Evolutionary conservation across 2,888 invertebrate genomes (phyloP).

Genomic region (Drosophila dives): DNA sequence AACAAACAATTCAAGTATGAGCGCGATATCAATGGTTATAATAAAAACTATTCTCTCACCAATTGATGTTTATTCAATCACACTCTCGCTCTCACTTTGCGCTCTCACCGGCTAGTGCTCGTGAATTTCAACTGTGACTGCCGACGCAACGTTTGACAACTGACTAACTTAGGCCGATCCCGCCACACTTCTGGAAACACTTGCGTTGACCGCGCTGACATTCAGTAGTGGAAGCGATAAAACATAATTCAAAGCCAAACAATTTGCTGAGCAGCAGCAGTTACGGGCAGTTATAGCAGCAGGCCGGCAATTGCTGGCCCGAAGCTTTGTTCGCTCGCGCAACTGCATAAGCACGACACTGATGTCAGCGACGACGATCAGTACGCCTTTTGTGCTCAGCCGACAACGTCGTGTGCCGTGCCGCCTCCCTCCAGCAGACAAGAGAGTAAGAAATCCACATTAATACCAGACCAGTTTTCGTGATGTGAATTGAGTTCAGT

Average conservation of each 20-base stretch:
- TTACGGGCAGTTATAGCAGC: conserved; percentile 21
- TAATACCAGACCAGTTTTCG: conserved; percentile 67
- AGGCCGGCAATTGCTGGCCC: conserved; percentile 37
- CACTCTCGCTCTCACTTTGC: conserved; percentile 9
- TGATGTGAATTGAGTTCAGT: conserved; percentile 24
- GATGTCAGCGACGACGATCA: conserved; percentile 54
- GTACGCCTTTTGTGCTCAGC: conserved; percentile 71
- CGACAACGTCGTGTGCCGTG: conserved; percentile 46
- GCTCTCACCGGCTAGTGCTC: conserved; percentile 3
- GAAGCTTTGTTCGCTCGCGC: conserved; percentile 41
- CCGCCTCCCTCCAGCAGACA: conserved; percentile 53
- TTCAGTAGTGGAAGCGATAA: conserved; percentile 48
- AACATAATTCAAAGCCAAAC: conserved; percentile 44
- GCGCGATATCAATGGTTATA: conserved; percentile 34
- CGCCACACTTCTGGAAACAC: conserved; percentile 44
- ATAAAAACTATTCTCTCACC: conserved; percentile 58
- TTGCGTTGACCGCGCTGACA: conserved; percentile 60
- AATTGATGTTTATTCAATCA: conserved; percentile 39
- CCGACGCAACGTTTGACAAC: conserved; percentile 47
- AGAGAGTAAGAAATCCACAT: conserved; percentile 37
- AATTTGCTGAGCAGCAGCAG: conserved; percentile 10
- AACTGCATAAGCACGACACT: conserved; percentile 13
- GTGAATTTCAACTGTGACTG: conserved; percentile 37
- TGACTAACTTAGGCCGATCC: conserved; percentile 63
- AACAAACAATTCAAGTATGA: conserved; percentile 31